Evolutionary conservation across 1,140 invertebrate genomes (phyloP).

Genomic region (Drosophila serrata): DNA sequence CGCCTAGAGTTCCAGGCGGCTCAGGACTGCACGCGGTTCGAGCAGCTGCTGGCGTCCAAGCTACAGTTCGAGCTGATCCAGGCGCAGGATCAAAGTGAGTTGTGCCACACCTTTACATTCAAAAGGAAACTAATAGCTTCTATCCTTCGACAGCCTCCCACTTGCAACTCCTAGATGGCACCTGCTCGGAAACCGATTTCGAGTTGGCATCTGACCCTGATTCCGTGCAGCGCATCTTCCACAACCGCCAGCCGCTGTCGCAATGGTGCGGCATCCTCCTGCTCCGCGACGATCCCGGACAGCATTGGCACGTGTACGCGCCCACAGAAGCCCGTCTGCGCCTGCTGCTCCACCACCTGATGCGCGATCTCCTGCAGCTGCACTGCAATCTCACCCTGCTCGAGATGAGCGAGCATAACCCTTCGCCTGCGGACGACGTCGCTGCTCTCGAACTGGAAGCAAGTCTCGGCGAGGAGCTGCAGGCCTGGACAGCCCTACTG

Average conservation of each 20-base stretch:
- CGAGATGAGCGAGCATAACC: slow-evolving; percentile 18
- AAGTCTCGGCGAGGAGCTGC: slow-evolving; percentile 49
- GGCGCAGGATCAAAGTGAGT: slow-evolving; percentile 10
- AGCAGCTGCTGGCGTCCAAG: slow-evolving; percentile 42
- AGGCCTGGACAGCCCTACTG: slow-evolving; percentile 25
- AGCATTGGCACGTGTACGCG: slow-evolving; percentile 64
- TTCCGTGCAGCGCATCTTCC: slow-evolving; percentile 54
- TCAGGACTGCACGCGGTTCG: slow-evolving; percentile 34
- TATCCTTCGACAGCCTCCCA: background rate
- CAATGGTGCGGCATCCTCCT: slow-evolving; percentile 57
- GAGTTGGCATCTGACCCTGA: background rate
- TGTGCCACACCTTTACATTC: background rate
- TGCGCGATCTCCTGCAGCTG: slow-evolving; percentile 55
- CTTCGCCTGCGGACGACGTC: slow-evolving; percentile 1
- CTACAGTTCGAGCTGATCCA: slow-evolving; percentile 26
- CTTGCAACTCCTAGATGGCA: slow-evolving; percentile 25
- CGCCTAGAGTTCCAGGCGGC: slow-evolving; percentile 38
- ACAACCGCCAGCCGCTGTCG: slow-evolving; percentile 41
- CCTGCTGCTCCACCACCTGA: slow-evolving; percentile 46
- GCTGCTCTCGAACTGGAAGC: slow-evolving; percentile 42
- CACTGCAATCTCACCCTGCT: slow-evolving; percentile 50
- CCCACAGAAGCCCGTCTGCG: slow-evolving; percentile 34
- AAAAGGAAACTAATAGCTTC: background rate
- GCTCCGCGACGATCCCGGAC: slow-evolving; percentile 46
- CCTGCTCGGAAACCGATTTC: background rate